phyloP scores from a whole-genome alignment of 2,888 invertebrate species.

The Crepidodera aurea region DNA sequence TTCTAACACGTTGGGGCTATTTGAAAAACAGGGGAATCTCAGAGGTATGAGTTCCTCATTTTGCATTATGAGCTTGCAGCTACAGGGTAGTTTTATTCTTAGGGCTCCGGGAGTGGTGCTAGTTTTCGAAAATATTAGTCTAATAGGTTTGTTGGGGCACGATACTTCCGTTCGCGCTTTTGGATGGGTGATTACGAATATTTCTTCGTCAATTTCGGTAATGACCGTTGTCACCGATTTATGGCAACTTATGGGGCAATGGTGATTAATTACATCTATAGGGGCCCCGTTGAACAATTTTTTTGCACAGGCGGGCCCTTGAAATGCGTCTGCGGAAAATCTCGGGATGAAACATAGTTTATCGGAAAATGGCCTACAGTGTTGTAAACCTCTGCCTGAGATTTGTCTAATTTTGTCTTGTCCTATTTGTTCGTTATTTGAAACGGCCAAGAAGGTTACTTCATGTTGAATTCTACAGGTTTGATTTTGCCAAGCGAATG shows the following conservation, averaged over 20 bases:
- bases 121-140: background rate
- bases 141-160: background rate
- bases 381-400: slow-evolving; percentile 26
- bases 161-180: background rate
- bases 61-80: slow-evolving; percentile 10
- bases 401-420: slow-evolving; percentile 29
- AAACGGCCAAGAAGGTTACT: slow-evolving; percentile 5
- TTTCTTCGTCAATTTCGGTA: slow-evolving; percentile 33
- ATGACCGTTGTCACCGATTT: slow-evolving; percentile 28
- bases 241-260: too few species aligned
- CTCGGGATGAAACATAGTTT: slow-evolving; percentile 37
- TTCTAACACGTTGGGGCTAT: background rate
- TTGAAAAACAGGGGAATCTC: slow-evolving; percentile 13
- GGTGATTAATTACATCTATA: slow-evolving; percentile 31
- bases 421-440: background rate
- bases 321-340: slow-evolving; percentile 26
- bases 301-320: slow-evolving; percentile 29
- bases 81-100: slow-evolving; percentile 12
- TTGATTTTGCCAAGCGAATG: too few species aligned
- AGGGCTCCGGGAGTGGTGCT: slow-evolving; percentile 14
- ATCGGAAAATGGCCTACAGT: slow-evolving; percentile 33
- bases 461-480: too few species aligned
- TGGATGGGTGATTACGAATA: slow-evolving; percentile 33
- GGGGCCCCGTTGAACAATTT: slow-evolving; percentile 36
- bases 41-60: slow-evolving; percentile 21